These are phyloP conservation scores for Actias luna DNA, from an alignment of 2,888 invertebrate genomes.

Conservation along the genomic window DNA sequence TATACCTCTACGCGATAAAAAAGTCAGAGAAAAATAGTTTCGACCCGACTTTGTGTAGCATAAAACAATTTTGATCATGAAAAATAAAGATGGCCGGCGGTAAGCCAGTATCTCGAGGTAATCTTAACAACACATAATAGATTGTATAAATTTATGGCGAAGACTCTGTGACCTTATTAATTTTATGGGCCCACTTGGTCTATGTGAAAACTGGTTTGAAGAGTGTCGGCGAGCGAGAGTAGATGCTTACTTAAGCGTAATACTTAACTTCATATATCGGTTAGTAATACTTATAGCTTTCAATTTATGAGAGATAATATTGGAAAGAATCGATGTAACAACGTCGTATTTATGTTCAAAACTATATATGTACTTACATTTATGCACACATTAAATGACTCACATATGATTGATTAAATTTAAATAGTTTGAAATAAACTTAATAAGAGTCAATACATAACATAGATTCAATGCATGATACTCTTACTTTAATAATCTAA, in stretches of 20 bases:
- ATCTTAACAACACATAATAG: conserved; percentile 16
- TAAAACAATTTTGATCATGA: conserved; percentile 1
- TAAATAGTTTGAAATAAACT: neutral
- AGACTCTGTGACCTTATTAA: conserved; percentile 69
- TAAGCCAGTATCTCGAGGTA: conserved; percentile 21
- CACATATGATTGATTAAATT: neutral
- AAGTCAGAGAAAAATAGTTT: neutral
- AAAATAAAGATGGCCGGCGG: conserved; percentile 19
- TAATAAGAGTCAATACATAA: no score
- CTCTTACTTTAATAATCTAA: no score
- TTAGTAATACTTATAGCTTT: conserved; percentile 30
- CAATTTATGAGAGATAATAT: conserved; percentile 33
- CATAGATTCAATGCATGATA: no score
- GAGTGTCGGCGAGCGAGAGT: conserved; percentile 26
- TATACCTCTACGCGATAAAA: neutral
- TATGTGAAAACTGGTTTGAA: conserved; percentile 62
- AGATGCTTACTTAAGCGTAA: conserved; percentile 28
- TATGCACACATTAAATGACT: neutral
- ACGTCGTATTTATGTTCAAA: conserved; percentile 20
- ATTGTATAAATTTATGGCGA: conserved; percentile 52
- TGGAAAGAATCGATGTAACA: conserved; percentile 22
- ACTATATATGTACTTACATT: no score
- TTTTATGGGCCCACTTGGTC: conserved; percentile 69
- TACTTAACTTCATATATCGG: conserved; percentile 30
- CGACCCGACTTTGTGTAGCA: neutral